Evolutionary conservation across 64 coral and sea anemone species (phyloP), one percentile per base, ranked within the genome.

Genomic region (Pachyseris speciosa): DNA sequence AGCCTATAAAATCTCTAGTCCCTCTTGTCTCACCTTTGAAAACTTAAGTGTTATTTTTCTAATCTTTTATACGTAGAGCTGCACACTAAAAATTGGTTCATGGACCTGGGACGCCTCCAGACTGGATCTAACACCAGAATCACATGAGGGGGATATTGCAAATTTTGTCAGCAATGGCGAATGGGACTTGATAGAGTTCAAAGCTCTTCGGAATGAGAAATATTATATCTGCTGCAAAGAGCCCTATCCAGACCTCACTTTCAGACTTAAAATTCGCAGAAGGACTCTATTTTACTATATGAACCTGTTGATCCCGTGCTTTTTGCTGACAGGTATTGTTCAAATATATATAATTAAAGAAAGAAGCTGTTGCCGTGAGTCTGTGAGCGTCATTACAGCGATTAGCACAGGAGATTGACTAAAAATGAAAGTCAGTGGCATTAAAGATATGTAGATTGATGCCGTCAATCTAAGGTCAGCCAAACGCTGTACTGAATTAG

Each of bases 121-220:
- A 22, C 9, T 77, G 16, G 27, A 77, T 20, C 20, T 49, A 26
- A 27, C 17, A 1, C 39, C 8, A 27, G 74, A 77, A 17, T 22
- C 41, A 16, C 9, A 25, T 27, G n/a, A 16, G 9, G 74, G 7
- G 4, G 49, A 49, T 2, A 53, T 24, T 19, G 12, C 44, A 0
- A 77, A 53, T 6, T 77, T 77, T 27, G 74, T 77, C 10, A 49
- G 38, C 5, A 77, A 77, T 47, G 74, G 74, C 25, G 74, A 77
- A 77, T 77, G 74, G 74, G 42, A 77, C 5, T 27, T 77, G 2
- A 77, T 53, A 4, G 74, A 25, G 9, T 28, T 77, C 10, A 22
- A 20, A 16, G 74, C 42, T 22, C 9, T 7, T 7, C 9, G 74
- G n/a, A 77, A 77, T 77, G 74, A 37, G 12, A 40, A 25, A 13